Evolutionary conservation across 2,888 invertebrate genomes (phyloP).

Genomic region (Parnassius orleans): DNA sequence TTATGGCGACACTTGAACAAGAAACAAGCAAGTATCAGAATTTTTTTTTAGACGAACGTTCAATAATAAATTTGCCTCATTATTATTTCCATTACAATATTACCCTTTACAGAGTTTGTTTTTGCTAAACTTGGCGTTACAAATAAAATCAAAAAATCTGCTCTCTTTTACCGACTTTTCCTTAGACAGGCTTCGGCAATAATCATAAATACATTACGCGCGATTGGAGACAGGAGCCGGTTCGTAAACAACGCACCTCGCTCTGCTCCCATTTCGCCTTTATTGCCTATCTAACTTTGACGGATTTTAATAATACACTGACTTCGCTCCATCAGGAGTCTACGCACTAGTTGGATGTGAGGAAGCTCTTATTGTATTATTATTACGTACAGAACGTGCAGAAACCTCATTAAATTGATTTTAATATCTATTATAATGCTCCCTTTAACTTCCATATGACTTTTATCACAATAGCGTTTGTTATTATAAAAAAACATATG

Average conservation of each 20-base stretch:
- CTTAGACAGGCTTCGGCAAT: conserved; percentile 56
- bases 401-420: too few species aligned
- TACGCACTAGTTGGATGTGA: conserved; percentile 8
- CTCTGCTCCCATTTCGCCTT: conserved; percentile 48
- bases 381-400: too few species aligned
- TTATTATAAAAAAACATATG: too few species aligned
- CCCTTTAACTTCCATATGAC: too few species aligned
- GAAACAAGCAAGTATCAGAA: too few species aligned
- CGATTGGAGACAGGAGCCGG: conserved; percentile 71
- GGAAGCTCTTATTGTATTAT: not conserved
- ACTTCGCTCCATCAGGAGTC: conserved; percentile 32
- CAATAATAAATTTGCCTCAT: too few species aligned
- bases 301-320: conserved; percentile 64
- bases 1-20: too few species aligned
- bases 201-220: conserved; percentile 81
- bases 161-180: conserved; percentile 36
- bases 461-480: too few species aligned
- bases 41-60: too few species aligned
- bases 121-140: not conserved
- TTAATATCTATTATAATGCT: too few species aligned
- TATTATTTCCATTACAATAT: too few species aligned
- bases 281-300: conserved; percentile 76
- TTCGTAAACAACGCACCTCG: conserved; percentile 71
- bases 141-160: conserved; percentile 18
- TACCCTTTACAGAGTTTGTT: too few species aligned